Base-by-base conservation (phyloP, 2,888 invertebrate species). In the Epirrita christyi region DNA sequence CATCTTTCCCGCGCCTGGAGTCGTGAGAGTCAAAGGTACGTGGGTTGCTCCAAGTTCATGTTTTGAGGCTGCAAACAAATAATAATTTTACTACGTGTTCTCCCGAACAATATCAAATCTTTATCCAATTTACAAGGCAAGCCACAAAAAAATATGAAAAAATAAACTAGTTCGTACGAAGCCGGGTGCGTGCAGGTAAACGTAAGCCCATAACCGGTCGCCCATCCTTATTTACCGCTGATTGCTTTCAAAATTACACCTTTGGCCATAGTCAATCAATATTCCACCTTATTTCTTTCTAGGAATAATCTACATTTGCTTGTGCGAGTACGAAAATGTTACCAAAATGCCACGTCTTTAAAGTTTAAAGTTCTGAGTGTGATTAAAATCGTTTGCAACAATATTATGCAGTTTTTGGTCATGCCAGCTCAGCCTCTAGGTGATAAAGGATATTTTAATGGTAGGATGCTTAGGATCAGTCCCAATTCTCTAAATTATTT, bases 141-240 rank as follows among this genome's bases (percentile, higher is more conserved):
- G 21, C n/a, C 45, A 36, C 32, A 10, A 8, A 2, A n/a, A 29
- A 43, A 8, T 5, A 46, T 51, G 66, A 67, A 71, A 65, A 38
- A 36, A 46, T 41, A 41, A 48, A 21, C 21, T 4, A 41, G 29
- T 46, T 9, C 10, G 3, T 34, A 8, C 13, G 49, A 47, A 52
- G 48, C 50, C 50, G 63, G 59, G 67, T 81, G 82, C 88, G 86
- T 88, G 86, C 84, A 80, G 81, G 80, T 85, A 88, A 86, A 83
- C 76, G 73, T 75, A 63, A 81, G 81, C 81, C 79, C 76, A 81
- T 81, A 81, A 81, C 81, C 79, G 76, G 81, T 81, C 79, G 59
- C 53, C 60, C 54, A 71, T 72, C 64, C 78, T 77, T 76, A 75
- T 78, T 85, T 80, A 82, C 77, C 75, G 71, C 74, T 81, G 81